Base-by-base conservation (phyloP, 2,113 vertebrate genomes). In the Pampusana beccarii region DNA sequence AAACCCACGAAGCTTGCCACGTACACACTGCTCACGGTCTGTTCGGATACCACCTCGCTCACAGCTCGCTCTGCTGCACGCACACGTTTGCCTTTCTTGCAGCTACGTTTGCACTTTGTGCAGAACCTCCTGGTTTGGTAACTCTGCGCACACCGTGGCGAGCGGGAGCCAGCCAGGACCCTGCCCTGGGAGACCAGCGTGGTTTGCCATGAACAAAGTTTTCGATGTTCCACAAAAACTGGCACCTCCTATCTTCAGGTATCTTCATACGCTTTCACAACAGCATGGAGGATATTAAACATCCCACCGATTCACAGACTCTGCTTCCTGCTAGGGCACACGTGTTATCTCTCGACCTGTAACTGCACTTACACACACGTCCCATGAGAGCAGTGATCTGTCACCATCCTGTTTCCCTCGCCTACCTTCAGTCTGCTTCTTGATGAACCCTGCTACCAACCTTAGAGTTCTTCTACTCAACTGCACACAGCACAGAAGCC, bases 191-290 rank as follows among this genome's bases (percentile, higher is more conserved):
- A 82, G 57, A 46, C 60, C 77, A 80, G 83, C 17, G 0, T n/a
- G 65, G 77, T 26, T 89, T 54, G n/a, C 88, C 69, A 75, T 4
- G 20, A 82, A 67, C 94, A 87, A 91, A 86, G 50, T 83, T 78
- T 56, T 64, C 8, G 25, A 86, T 84, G 83, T 80, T 95, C 91
- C 91, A 88, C 80, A 88, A 92, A 95, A 84, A 64, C 69, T 86
- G 77, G 61, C 73, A 95, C 78, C 38, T 92, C 84, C 94, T 95
- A 91, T 93, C 94, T 95, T 95, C 96, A 36, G 86, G 72, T 66
- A 61, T 96, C 95, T 95, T 96, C 95, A 80, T 18, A 90, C 62
- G 48, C 80, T 93, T 84, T 79, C 86, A 78, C 65, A 91, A 81
- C 7, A 87, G 80, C 79, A 58, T 6, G 86, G 48, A 86, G 86